A percentile compares a stretch with the other conserved stretches of the same genome.
phyloP scores from a whole-genome alignment of 1,140 invertebrate species.

The Bradynema listronoti region DNA sequence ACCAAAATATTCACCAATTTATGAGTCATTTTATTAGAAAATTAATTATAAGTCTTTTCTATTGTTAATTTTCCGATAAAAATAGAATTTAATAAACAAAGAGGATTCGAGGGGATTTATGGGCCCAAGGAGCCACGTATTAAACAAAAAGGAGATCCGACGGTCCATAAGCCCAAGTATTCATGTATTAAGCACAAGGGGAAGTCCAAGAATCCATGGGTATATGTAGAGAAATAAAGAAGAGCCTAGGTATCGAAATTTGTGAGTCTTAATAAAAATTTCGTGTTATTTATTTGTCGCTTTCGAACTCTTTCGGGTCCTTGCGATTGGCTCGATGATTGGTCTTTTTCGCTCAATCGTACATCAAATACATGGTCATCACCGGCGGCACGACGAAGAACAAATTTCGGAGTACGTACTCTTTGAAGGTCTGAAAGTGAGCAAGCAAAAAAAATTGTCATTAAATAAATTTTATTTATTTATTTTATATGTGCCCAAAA shows the following conservation, averaged over 20 bases:
- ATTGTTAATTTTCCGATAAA: too few species aligned
- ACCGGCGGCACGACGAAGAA: conserved; percentile 49
- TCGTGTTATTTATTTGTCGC: background rate
- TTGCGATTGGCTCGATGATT: conserved; percentile 69
- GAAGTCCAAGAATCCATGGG: background rate
- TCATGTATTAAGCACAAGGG: background rate
- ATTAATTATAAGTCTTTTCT: too few species aligned
- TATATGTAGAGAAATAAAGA: background rate
- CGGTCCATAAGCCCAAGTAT: background rate
- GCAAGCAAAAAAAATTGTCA: background rate
- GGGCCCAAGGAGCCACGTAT: background rate
- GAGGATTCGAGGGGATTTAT: too few species aligned
- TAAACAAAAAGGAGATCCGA: background rate
- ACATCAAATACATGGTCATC: conserved; percentile 62
- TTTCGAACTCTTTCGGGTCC: conserved; percentile 72
- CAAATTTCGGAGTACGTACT: conserved; percentile 49
- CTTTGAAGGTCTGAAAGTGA: conserved; percentile 37
- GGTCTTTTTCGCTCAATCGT: conserved; percentile 69
- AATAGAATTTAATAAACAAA: too few species aligned
- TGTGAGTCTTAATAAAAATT: background rate
- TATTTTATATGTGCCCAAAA: background rate
- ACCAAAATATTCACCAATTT: too few species aligned
- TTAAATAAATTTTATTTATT: background rate
- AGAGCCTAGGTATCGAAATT: background rate
- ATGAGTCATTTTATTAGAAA: too few species aligned